Evolutionary conservation across 2,113 vertebrate species (phyloP).

Genomic region (Erpornis zantholeuca): DNA sequence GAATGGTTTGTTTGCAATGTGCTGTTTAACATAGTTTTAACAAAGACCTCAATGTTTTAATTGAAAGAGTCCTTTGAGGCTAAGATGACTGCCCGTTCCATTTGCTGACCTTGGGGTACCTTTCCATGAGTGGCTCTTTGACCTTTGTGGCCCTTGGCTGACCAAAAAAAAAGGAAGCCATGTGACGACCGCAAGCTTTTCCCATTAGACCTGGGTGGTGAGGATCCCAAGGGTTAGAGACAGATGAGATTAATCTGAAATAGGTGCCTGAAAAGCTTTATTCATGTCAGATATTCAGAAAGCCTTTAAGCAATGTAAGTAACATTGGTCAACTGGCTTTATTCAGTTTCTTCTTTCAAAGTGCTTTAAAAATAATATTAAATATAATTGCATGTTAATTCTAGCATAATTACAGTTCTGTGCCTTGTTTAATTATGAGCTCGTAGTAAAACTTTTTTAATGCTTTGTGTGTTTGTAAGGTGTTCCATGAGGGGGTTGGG

Average conservation of each 20-base stretch:
- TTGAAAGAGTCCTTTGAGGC: conserved; percentile 96
- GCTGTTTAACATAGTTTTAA: conserved; percentile 94
- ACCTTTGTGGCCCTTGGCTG: conserved; percentile 95
- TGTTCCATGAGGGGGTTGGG: neutral
- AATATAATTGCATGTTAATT: conserved; percentile 70
- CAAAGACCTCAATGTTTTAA: conserved; percentile 98
- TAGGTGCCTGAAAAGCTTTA: conserved; percentile 90
- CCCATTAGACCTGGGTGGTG: conserved; percentile 95
- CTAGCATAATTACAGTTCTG: conserved; percentile 3
- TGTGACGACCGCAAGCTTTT: conserved; percentile 88
- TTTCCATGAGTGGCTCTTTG: conserved; percentile 94
- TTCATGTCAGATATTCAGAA: conserved; percentile 75
- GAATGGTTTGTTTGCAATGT: conserved; percentile 77
- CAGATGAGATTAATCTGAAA: conserved; percentile 93
- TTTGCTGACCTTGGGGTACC: conserved; percentile 96
- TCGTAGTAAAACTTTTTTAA: neutral
- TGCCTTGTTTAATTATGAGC: conserved; percentile 5
- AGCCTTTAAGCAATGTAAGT: conserved; percentile 84
- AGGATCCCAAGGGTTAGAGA: conserved; percentile 94
- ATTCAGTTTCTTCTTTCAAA: conserved; percentile 67
- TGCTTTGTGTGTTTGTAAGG: conserved; percentile 4
- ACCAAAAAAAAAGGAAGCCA: conserved; percentile 90
- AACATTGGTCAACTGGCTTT: conserved; percentile 70
- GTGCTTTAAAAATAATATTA: conserved; percentile 37
- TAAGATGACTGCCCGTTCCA: conserved; percentile 92